phyloP scores from a whole-genome alignment of 1,140 invertebrate species.

The Euura lappo region DNA sequence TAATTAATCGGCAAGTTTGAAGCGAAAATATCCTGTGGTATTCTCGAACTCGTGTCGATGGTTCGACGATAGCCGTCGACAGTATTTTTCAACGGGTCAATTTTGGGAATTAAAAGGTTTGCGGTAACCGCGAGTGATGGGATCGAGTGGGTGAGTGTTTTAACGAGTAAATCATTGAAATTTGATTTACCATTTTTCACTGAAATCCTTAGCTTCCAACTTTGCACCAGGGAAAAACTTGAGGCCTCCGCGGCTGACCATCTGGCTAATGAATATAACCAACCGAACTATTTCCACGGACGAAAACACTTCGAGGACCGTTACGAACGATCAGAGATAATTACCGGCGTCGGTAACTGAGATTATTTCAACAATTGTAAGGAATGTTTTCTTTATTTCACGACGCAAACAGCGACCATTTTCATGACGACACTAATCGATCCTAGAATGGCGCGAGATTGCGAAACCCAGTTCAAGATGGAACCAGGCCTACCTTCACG shows the following conservation, averaged over 20 bases:
- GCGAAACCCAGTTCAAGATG: slow-evolving; percentile 1
- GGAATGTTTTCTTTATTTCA: slow-evolving; percentile 1
- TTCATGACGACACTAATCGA: slow-evolving; percentile 7
- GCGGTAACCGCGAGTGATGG: too few relatives aligned
- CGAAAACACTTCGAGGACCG: background rate
- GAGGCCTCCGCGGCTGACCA: slow-evolving; percentile 44
- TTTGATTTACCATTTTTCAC: slow-evolving; percentile 65
- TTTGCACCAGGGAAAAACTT: slow-evolving; percentile 66
- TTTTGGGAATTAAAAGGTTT: background rate
- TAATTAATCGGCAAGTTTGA: background rate
- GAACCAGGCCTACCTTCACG: background rate
- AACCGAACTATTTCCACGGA: background rate
- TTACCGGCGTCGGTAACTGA: background rate
- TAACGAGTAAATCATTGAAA: background rate
- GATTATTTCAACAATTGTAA: background rate
- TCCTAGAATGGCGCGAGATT: background rate
- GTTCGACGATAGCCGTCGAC: background rate
- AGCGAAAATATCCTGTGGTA: background rate
- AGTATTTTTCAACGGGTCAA: background rate
- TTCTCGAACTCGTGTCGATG: too few relatives aligned
- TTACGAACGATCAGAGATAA: background rate
- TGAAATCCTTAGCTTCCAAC: slow-evolving; percentile 76
- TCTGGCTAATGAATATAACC: slow-evolving; percentile 17
- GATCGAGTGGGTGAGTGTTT: too few relatives aligned
- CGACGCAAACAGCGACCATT: slow-evolving; percentile 6